Percentiles rank a stretch among this genome's conserved stretches.
Evolutionary conservation across 2,113 vertebrate species (phyloP).

Genomic region (Cephalopholis sonnerati): DNA sequence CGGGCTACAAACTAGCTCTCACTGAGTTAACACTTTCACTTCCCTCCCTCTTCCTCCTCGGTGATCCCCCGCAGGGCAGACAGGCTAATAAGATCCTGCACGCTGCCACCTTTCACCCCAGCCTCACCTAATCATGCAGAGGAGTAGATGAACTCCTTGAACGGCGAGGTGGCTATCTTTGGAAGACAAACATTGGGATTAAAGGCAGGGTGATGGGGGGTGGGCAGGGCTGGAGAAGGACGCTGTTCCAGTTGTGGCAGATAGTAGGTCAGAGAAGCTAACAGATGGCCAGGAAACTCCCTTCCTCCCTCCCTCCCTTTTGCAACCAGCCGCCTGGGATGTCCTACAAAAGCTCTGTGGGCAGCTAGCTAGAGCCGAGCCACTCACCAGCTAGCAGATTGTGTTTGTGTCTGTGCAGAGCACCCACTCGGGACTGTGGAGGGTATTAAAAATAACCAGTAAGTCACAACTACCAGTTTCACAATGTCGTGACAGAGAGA

Average conservation of each 20-base stretch:
- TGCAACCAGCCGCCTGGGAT: constrained; percentile 59
- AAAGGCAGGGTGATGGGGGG: constrained; percentile 55
- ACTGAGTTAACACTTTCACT: constrained; percentile 43
- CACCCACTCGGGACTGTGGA: constrained; percentile 44
- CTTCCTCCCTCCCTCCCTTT: constrained; percentile 69
- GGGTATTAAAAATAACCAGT: constrained; percentile 49
- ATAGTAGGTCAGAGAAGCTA: constrained; percentile 85
- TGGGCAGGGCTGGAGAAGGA: constrained; percentile 53
- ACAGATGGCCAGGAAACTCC: constrained; percentile 85
- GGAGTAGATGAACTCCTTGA: constrained; percentile 28
- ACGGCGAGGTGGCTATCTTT: constrained; percentile 61
- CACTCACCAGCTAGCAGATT: constrained; percentile 48
- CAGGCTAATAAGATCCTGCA: constrained; percentile 50
- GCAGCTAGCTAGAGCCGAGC: constrained; percentile 56
- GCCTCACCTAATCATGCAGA: constrained; percentile 10
- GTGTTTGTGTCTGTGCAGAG: constrained; percentile 47
- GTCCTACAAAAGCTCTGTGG: constrained; percentile 78
- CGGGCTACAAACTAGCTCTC: background rate
- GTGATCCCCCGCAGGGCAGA: constrained; percentile 27
- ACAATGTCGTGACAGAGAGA: constrained; percentile 23
- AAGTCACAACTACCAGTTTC: constrained; percentile 50
- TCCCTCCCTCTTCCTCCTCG: constrained; percentile 3
- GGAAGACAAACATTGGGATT: constrained; percentile 84
- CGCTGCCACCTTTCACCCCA: constrained; percentile 18
- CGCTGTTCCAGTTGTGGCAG: constrained; percentile 83